phyloP scores from a whole-genome alignment of 2,797 vertebrate genomes.

The Labroides dimidiatus region DNA sequence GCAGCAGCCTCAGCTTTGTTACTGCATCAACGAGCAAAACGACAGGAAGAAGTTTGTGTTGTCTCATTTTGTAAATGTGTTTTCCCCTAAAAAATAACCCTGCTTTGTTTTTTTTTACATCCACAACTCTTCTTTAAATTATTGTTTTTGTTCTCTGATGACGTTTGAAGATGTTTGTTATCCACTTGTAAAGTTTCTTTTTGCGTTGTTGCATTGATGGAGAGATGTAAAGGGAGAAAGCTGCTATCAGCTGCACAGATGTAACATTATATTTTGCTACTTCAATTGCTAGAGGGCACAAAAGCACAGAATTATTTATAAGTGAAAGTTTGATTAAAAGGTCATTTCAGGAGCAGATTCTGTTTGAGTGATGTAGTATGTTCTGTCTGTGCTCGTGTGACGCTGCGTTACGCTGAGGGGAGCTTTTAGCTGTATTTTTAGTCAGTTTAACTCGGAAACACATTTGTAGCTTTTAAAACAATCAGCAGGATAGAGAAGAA shows the following conservation, averaged over 20 bases:
- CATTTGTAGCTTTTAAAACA: conserved; percentile 28
- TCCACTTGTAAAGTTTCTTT: conserved; percentile 51
- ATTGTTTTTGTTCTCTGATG: conserved; percentile 54
- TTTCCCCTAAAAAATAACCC: conserved; percentile 75
- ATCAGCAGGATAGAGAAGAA: background rate
- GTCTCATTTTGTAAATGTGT: conserved; percentile 86
- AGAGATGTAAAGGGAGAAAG: conserved; percentile 64
- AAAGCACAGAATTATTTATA: conserved; percentile 94
- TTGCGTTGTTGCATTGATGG: conserved; percentile 67
- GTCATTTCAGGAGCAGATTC: conserved; percentile 81
- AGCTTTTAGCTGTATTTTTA: conserved; percentile 13
- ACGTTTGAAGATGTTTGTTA: conserved; percentile 38
- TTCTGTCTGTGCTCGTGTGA: conserved; percentile 82
- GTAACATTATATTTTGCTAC: conserved; percentile 90
- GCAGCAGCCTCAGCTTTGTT: background rate
- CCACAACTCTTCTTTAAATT: conserved; percentile 42
- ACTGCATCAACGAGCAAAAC: conserved; percentile 23
- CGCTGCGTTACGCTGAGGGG: conserved; percentile 7
- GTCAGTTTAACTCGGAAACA: conserved; percentile 23
- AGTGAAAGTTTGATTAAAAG: conserved; percentile 77
- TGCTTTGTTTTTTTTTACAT: conserved; percentile 47
- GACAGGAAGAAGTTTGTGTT: conserved; percentile 23
- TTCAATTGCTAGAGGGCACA: conserved; percentile 89
- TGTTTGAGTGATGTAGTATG: conserved; percentile 88
- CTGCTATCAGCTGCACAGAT: conserved; percentile 64